Evolutionary conservation across 2,113 vertebrate species (phyloP).

Genomic region (Thalassoma bifasciatum): DNA sequence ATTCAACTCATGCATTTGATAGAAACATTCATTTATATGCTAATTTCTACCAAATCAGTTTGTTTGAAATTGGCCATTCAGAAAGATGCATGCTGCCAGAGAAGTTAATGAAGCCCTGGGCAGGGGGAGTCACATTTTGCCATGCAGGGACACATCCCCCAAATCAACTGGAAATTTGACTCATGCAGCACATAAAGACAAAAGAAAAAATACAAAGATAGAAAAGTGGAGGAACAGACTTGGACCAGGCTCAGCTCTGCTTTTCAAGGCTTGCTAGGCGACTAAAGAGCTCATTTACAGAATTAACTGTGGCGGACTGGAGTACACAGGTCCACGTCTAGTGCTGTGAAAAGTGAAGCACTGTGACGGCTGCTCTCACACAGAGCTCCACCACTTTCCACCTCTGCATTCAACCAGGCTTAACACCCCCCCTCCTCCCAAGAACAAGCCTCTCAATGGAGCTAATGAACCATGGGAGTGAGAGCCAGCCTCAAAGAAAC

Average conservation of each 20-base stretch:
- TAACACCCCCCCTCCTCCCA: slow-evolving; percentile 37
- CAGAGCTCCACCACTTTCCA: slow-evolving; percentile 37
- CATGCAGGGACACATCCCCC: slow-evolving; percentile 2
- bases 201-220: too few relatives aligned
- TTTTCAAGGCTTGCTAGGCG: slow-evolving; percentile 25
- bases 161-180: not conserved
- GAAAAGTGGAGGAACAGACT: not conserved
- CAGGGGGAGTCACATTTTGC: not conserved
- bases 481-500: slow-evolving; percentile 28
- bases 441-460: slow-evolving; percentile 46
- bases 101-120: not conserved
- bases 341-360: slow-evolving; percentile 38
- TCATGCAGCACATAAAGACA: not conserved
- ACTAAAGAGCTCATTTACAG: slow-evolving; percentile 31
- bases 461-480: slow-evolving; percentile 43
- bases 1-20: slow-evolving; percentile 2
- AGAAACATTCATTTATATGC: slow-evolving; percentile 32
- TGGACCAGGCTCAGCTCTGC: slow-evolving; percentile 9
- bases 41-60: not conserved
- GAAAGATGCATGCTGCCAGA: not conserved
- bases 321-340: slow-evolving; percentile 16
- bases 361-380: slow-evolving; percentile 37
- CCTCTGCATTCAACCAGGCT: slow-evolving; percentile 46
- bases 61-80: slow-evolving; percentile 1
- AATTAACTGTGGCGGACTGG: slow-evolving; percentile 19